Conservation (phyloP, 2,113 vertebrate genomes). For the Tringa solitaria region DNA sequence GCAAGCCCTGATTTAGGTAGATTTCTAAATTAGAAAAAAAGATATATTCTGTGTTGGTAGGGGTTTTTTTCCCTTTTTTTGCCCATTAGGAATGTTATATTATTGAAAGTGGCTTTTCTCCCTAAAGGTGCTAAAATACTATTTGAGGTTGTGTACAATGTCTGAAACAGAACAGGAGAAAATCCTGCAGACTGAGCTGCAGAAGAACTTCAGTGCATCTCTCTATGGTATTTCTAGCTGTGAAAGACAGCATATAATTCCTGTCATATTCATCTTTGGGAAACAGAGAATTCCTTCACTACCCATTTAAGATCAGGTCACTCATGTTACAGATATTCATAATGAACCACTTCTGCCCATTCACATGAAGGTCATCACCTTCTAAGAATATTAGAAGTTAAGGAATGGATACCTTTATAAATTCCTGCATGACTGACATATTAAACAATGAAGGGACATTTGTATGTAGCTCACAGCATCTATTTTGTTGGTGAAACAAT, state of each 20-base stretch:
- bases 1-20: not conserved
- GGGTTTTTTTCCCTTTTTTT: rapidly evolving
- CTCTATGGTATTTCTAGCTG: not conserved
- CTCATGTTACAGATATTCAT: not conserved
- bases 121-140: not conserved
- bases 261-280: not conserved
- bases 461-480: not conserved
- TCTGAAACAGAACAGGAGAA: not conserved
- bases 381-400: not conserved
- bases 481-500: not conserved
- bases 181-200: not conserved
- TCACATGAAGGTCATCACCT: not conserved
- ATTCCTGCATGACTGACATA: not conserved
- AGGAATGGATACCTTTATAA: not conserved
- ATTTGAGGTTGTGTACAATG: not conserved
- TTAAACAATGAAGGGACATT: not conserved
- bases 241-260: not conserved
- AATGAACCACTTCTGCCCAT: not conserved
- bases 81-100: not conserved
- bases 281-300: not conserved
- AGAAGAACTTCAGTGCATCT: not conserved
- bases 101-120: not conserved
- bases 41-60: not conserved
- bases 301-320: not conserved
- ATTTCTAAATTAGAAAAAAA: not conserved